Evolutionary conservation across 1,140 invertebrate species (phyloP).

Genomic region (Colletes gigas): DNA sequence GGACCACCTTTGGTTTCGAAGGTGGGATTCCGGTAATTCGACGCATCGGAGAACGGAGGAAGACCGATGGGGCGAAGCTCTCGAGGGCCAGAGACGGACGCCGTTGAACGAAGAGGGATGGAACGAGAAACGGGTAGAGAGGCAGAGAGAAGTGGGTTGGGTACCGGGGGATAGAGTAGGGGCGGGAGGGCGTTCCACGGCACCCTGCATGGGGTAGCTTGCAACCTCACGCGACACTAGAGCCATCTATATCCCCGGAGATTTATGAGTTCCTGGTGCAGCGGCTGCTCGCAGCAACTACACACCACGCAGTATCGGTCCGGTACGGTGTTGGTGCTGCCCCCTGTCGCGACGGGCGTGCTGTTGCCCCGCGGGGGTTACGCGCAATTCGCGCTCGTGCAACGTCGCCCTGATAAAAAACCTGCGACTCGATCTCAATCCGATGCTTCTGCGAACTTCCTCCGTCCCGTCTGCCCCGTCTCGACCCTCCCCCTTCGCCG

Average conservation of each 20-base stretch:
- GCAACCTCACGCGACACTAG: constrained; percentile 79
- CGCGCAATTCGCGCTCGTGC: constrained; percentile 80
- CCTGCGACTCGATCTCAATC: constrained; percentile 76
- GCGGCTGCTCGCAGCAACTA: constrained; percentile 77
- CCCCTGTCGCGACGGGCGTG: constrained; percentile 78
- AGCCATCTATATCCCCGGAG: constrained; percentile 81
- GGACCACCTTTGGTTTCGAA: constrained; percentile 66
- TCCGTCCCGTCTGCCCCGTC: constrained; percentile 31
- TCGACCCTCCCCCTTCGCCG: background rate
- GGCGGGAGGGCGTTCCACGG: constrained; percentile 75
- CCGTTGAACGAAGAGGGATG: constrained; percentile 23
- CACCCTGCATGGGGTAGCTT: constrained; percentile 80
- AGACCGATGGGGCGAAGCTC: constrained; percentile 35
- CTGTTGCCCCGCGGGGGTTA: constrained; percentile 80
- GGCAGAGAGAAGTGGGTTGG: constrained; percentile 58
- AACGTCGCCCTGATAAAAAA: constrained; percentile 75
- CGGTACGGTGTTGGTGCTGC: constrained; percentile 71
- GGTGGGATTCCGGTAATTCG: constrained; percentile 79
- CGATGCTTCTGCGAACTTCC: constrained; percentile 55
- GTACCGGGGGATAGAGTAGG: constrained; percentile 60
- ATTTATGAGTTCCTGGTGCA: constrained; percentile 80
- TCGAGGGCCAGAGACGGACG: constrained; percentile 7
- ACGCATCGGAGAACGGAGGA: constrained; percentile 51
- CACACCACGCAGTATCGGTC: constrained; percentile 77
- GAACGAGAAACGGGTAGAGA: constrained; percentile 13